Evolutionary conservation across 2,113 vertebrate genomes (phyloP).

Genomic region (Tenrec ecaudatus): DNA sequence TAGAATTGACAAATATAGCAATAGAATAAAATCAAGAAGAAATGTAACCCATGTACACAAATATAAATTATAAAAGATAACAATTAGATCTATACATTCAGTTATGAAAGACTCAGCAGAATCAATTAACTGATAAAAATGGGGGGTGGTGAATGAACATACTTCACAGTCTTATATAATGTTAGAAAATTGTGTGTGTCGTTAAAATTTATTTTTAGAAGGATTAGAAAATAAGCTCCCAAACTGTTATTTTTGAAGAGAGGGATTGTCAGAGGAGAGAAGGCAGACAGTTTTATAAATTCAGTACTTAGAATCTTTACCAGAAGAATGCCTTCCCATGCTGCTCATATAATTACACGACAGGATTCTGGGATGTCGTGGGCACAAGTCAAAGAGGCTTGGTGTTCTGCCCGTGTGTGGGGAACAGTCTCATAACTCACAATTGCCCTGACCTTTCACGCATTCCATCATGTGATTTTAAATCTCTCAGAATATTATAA

Average conservation of each 20-base stretch:
- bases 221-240: neutral
- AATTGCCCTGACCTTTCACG: neutral
- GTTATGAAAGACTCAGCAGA: neutral
- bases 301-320: neutral
- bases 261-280: neutral
- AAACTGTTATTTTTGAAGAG: neutral
- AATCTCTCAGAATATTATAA: neutral
- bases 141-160: neutral
- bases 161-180: neutral
- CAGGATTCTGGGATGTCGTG: slow-evolving; percentile 26
- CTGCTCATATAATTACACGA: slow-evolving; percentile 11
- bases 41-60: neutral
- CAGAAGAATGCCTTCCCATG: neutral
- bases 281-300: neutral
- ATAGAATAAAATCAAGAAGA: neutral
- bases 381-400: neutral
- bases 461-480: neutral
- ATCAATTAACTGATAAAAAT: neutral
- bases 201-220: neutral
- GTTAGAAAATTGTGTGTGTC: slow-evolving; percentile 1
- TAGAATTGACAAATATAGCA: neutral
- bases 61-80: neutral
- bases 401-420: neutral
- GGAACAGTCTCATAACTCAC: neutral
- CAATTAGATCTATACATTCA: neutral